phyloP scores from a whole-genome alignment of 1,140 invertebrate genomes.

The Aphaenogaster floridana region DNA sequence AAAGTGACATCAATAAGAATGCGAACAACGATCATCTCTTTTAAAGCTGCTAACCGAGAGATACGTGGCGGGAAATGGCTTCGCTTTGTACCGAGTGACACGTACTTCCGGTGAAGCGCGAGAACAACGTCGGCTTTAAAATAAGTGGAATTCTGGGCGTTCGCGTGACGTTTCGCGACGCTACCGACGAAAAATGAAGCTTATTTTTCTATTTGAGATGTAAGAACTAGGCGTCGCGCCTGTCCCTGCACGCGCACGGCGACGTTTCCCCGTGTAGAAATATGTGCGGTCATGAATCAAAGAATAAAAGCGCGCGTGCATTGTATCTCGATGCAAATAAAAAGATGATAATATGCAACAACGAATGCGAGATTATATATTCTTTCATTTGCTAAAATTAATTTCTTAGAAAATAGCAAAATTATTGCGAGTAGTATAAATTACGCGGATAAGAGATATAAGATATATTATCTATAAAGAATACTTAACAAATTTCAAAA shows the following conservation, averaged over 20 bases:
- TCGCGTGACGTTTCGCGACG: slow-evolving; percentile 40
- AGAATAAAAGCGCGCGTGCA: slow-evolving; percentile 41
- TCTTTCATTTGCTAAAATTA: slow-evolving; percentile 9
- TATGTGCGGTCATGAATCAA: slow-evolving; percentile 56
- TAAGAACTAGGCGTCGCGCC: slow-evolving; percentile 38
- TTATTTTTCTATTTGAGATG: slow-evolving; percentile 58
- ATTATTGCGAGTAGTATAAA: not conserved
- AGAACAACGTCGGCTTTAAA: slow-evolving; percentile 55
- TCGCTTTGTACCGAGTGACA: slow-evolving; percentile 73
- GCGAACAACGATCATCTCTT: slow-evolving; percentile 30
- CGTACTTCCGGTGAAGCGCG: slow-evolving; percentile 65
- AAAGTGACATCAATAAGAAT: slow-evolving; percentile 5
- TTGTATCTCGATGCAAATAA: slow-evolving; percentile 46
- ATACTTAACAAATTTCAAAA: not conserved
- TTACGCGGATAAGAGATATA: not conserved
- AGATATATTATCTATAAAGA: not conserved
- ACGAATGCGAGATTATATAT: not conserved
- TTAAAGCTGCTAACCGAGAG: slow-evolving; percentile 39
- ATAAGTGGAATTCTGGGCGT: slow-evolving; percentile 51
- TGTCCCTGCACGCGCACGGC: slow-evolving; percentile 16
- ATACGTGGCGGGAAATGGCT: slow-evolving; percentile 67
- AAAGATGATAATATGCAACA: slow-evolving; percentile 2
- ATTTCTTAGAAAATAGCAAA: not conserved
- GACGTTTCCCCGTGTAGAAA: slow-evolving; percentile 24
- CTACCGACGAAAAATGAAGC: slow-evolving; percentile 49